Conservation (phyloP, 2,888 invertebrate species). For the Leucophenga maculata region DNA sequence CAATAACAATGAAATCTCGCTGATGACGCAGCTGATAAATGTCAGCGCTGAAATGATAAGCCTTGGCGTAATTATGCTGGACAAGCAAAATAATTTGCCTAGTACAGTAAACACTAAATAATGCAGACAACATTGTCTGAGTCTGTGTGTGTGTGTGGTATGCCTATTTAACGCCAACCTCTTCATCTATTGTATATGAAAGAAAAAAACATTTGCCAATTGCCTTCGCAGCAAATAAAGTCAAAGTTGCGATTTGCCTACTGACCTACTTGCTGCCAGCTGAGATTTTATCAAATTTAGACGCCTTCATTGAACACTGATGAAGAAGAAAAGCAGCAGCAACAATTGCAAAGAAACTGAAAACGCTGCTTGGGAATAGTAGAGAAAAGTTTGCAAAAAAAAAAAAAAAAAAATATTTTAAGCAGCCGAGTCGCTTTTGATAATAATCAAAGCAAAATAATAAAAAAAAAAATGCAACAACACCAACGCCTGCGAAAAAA, state of each 20-base stretch:
- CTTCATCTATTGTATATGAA: too few species aligned
- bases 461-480: too few species aligned
- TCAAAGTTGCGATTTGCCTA: constrained; percentile 27
- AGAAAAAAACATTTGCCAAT: background rate
- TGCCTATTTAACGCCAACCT: background rate
- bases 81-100: constrained; percentile 1
- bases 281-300: constrained; percentile 10
- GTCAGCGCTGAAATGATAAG: constrained; percentile 6
- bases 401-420: background rate
- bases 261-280: constrained; percentile 30
- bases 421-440: background rate
- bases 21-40: background rate
- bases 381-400: constrained; percentile 9
- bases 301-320: background rate
- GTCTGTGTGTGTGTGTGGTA: background rate
- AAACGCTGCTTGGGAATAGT: background rate
- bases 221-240: constrained; percentile 2
- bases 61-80: constrained; percentile 1
- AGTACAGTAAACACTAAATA: background rate
- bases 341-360: constrained; percentile 4
- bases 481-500: too few species aligned
- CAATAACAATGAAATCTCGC: background rate
- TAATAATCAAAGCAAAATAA: background rate
- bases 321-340: constrained; percentile 9
- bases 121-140: background rate